Conservation (phyloP, 2,888 invertebrate species). For the Apamea crenata region DNA sequence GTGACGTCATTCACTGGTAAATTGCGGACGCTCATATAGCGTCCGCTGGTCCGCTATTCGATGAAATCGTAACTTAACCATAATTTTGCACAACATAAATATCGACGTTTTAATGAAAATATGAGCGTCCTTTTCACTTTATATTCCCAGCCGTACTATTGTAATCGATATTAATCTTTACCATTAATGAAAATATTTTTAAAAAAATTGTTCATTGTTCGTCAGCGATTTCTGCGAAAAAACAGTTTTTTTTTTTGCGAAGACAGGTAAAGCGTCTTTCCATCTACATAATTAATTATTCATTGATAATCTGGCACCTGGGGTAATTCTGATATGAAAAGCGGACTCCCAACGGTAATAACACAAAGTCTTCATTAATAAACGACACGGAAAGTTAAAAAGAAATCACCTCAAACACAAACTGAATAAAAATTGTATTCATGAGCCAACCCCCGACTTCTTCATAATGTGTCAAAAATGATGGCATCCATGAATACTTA, state of each 20-base stretch:
- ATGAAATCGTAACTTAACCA: neutral
- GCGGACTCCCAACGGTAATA: neutral
- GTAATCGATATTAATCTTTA: neutral
- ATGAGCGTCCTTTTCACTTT: neutral
- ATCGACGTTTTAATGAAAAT: neutral
- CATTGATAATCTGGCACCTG: constrained; percentile 12
- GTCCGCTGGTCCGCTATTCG: neutral
- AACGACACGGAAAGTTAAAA: constrained; percentile 33
- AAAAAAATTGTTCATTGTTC: neutral
- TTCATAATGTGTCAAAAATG: constrained; percentile 67
- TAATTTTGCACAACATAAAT: neutral
- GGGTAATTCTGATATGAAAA: neutral
- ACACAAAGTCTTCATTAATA: constrained; percentile 27
- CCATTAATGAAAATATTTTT: no score
- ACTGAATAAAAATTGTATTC: constrained; percentile 57
- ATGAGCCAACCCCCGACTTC: constrained; percentile 56
- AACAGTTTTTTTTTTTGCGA: neutral
- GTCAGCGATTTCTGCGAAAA: neutral
- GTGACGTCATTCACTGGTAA: neutral
- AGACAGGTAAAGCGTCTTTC: neutral
- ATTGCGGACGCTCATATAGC: no score
- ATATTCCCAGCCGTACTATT: neutral
- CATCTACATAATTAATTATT: constrained; percentile 24
- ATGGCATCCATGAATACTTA: constrained; percentile 65
- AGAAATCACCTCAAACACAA: constrained; percentile 39